A percentile compares a stretch with the other conserved stretches of the same genome.
Evolutionary conservation across 2,888 invertebrate genomes (phyloP).

Genomic region (Agrilus biguttatus): DNA sequence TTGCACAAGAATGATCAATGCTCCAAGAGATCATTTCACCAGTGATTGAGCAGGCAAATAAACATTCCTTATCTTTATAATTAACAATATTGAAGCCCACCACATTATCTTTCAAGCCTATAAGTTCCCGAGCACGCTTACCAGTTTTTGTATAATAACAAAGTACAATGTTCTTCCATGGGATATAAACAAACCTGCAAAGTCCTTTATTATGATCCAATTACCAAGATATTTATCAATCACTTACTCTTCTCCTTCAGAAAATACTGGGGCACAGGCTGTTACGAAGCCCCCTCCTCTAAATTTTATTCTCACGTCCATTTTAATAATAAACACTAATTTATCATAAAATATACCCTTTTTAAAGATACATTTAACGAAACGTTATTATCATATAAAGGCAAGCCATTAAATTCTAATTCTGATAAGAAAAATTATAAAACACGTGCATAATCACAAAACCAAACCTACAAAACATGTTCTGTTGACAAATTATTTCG

Average conservation of each 20-base stretch:
- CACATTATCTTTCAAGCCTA: slow-evolving; percentile 35
- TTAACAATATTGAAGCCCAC: slow-evolving; percentile 36
- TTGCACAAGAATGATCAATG: slow-evolving; percentile 34
- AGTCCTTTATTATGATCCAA: slow-evolving; percentile 2
- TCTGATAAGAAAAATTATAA: too few relatives aligned
- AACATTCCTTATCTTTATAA: slow-evolving; percentile 27
- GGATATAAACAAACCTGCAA: slow-evolving; percentile 44
- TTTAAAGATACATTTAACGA: too few relatives aligned
- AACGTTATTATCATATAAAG: too few relatives aligned
- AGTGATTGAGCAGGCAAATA: slow-evolving; percentile 39
- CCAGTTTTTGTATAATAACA: slow-evolving; percentile 52
- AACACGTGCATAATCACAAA: too few relatives aligned
- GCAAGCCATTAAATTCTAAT: background rate
- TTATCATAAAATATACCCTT: background rate
- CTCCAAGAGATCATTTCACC: slow-evolving; percentile 45
- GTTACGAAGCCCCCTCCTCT: slow-evolving; percentile 50
- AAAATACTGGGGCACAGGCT: slow-evolving; percentile 45
- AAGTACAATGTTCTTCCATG: slow-evolving; percentile 42
- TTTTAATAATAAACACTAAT: background rate
- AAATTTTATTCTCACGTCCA: slow-evolving; percentile 29
- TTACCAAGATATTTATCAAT: background rate
- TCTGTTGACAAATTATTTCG: too few relatives aligned
- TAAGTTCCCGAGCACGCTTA: slow-evolving; percentile 42
- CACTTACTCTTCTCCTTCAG: slow-evolving; percentile 46
- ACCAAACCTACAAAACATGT: too few relatives aligned